These are phyloP conservation scores for Rafetus swinhoei DNA, from an alignment of 2,113 vertebrate species.

Conservation along the genomic window DNA sequence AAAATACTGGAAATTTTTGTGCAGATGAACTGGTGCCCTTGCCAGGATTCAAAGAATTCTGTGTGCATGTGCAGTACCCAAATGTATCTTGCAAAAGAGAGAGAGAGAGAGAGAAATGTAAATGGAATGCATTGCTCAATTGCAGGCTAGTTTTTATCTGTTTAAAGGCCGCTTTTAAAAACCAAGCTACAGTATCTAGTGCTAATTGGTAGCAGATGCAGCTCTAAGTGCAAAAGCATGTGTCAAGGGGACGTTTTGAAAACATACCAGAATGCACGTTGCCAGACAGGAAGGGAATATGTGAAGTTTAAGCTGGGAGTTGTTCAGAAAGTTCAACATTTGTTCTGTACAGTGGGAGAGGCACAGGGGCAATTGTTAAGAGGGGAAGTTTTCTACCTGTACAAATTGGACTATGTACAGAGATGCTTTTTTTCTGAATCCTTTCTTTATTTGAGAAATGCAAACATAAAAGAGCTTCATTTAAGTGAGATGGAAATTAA, in stretches of 20 bases:
- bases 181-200: constrained; percentile 20
- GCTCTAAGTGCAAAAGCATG: constrained; percentile 24
- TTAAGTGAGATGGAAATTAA: not conserved
- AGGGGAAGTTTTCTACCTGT: not conserved
- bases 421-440: not conserved
- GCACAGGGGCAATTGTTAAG: not conserved
- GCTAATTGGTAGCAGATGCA: constrained; percentile 73
- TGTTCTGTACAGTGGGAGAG: constrained; percentile 31
- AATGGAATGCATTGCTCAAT: constrained; percentile 48
- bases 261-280: constrained; percentile 35
- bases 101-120: not conserved
- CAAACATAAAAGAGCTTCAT: not conserved
- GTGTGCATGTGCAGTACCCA: not conserved
- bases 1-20: not conserved
- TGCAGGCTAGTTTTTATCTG: constrained; percentile 23
- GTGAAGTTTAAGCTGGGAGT: constrained; percentile 48
- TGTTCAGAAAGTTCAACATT: constrained; percentile 35
- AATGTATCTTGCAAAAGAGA: not conserved
- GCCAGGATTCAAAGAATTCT: not conserved
- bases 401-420: not conserved
- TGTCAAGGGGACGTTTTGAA: constrained; percentile 61
- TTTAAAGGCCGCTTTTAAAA: constrained; percentile 22
- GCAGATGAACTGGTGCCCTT: not conserved
- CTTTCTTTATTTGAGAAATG: not conserved
- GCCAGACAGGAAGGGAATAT: constrained; percentile 65